Evolutionary conservation across 2,888 invertebrate genomes (phyloP), one percentile per base, ranked within the genome.

Genomic region (Anorthoa munda): DNA sequence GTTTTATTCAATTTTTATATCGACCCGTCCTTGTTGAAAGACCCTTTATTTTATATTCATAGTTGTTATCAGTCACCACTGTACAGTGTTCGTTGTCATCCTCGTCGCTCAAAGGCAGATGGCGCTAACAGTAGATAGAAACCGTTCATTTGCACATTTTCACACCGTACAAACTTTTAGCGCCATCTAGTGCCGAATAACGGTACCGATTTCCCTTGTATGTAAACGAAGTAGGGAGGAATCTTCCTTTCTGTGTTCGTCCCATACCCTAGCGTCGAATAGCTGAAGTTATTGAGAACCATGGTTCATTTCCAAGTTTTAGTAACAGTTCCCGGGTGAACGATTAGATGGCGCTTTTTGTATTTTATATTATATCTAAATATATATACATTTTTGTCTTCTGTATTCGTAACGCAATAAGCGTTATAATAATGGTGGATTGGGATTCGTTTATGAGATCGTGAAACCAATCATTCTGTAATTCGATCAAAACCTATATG

Each of bases 131-230:
- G 18, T 50, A 26, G 17, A n/a, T 18, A 48, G 2, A 76, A 66
- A 21, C 21, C 2, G n/a, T 13, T 58, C n/a, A 58, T 11, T 53
- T 53, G n/a, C 9, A 11, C 18, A 5, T 26, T 56, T 48, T 21
- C 2, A 39, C 31, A 26, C 0, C 18, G 15, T 15, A 18, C 9
- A 15, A 13, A 13, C 4, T 21, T 11, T 18, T 5, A 72, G 58
- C 72, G 81, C 75, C 85, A 84, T 78, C 87, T 86, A 71, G 65
- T 71, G 76, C 21, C 59, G 75, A 83, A 89, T 93, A 85, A 77
- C 67, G 83, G 21, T 59, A 4, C 12, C 13, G 0, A 26, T 4
- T 23, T 11, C 18, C 1, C 46, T 13, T 46, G 0, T 12, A 48
- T 46, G 0, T 9, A 45, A 48, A n/a, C 23, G 7, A 12, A 67